Percentiles rank a stretch among this genome's conserved stretches.
Evolutionary conservation across 2,113 vertebrate genomes (phyloP).

Genomic region (Paracanthobrama guichenoti): DNA sequence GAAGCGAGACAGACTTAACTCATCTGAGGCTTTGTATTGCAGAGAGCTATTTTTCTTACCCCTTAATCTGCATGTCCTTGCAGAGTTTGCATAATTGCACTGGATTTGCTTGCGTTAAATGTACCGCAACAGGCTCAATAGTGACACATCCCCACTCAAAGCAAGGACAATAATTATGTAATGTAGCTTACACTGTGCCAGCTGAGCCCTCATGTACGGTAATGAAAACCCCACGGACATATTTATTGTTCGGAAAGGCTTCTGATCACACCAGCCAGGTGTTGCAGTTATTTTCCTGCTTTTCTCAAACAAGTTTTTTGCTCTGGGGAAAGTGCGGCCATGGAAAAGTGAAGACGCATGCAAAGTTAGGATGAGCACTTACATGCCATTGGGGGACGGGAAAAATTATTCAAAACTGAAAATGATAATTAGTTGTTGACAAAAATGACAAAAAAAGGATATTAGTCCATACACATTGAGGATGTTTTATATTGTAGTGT

Average conservation of each 20-base stretch:
- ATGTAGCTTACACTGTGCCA: slow-evolving; percentile 19
- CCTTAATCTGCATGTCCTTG: slow-evolving; percentile 14
- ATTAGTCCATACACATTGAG: neutral
- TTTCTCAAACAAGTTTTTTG: slow-evolving; percentile 33
- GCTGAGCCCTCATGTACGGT: slow-evolving; percentile 36
- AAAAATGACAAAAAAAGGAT: neutral
- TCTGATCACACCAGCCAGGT: slow-evolving; percentile 40
- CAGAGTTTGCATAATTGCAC: neutral
- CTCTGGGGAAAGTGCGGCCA: slow-evolving; percentile 7
- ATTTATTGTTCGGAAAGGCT: slow-evolving; percentile 40
- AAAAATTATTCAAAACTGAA: slow-evolving; percentile 3
- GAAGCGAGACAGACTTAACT: slow-evolving; percentile 12
- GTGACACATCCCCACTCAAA: slow-evolving; percentile 17
- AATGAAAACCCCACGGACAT: slow-evolving; percentile 45
- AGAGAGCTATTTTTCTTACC: slow-evolving; percentile 14
- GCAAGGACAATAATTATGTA: slow-evolving; percentile 29
- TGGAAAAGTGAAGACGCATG: slow-evolving; percentile 3
- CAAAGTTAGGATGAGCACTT: slow-evolving; percentile 8
- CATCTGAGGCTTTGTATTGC: neutral
- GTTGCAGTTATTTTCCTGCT: slow-evolving; percentile 43
- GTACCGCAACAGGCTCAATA: neutral
- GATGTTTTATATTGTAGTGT: neutral
- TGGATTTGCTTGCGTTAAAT: neutral
- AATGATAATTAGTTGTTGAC: slow-evolving; percentile 17
- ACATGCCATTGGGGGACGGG: neutral